These are phyloP conservation scores for Chaetura pelagica DNA, from an alignment of 2,113 vertebrate genomes.

Conservation along the genomic window DNA sequence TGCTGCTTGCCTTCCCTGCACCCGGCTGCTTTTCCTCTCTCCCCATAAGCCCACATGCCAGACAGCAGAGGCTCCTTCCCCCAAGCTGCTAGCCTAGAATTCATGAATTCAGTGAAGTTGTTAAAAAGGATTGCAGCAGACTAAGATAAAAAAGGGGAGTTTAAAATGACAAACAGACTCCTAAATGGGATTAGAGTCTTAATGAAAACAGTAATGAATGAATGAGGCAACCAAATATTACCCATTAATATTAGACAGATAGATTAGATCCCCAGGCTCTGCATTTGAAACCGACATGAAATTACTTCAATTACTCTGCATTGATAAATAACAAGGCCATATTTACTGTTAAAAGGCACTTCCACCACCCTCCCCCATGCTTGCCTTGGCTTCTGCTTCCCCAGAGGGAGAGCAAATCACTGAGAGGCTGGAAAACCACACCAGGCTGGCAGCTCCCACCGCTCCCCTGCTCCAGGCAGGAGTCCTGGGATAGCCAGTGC, in stretches of 20 bases:
- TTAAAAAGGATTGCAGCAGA: conserved; percentile 66
- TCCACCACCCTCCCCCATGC: background rate
- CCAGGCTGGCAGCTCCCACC: background rate
- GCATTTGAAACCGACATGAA: conserved; percentile 67
- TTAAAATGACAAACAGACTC: conserved; percentile 80
- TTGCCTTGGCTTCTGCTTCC: background rate
- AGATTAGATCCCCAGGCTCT: conserved; percentile 73
- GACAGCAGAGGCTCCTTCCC: conserved; percentile 44
- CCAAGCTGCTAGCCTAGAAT: conserved; percentile 43
- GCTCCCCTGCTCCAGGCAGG: background rate
- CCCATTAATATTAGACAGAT: conserved; percentile 76
- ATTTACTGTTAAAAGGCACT: conserved; percentile 49
- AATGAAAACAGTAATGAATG: conserved; percentile 80
- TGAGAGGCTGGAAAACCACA: background rate
- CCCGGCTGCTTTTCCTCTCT: conserved; percentile 21
- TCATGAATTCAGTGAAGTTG: conserved; percentile 37
- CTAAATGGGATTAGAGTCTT: conserved; percentile 75
- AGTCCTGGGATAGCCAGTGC: background rate
- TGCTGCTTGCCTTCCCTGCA: background rate
- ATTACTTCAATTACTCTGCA: conserved; percentile 75
- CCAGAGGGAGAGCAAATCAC: background rate
- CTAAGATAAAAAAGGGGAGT: conserved; percentile 73
- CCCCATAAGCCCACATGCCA: conserved; percentile 2
- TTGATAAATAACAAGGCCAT: conserved; percentile 71
- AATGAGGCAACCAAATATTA: conserved; percentile 69